Evolutionary conservation across 2,113 vertebrate genomes (phyloP).

Genomic region (Microcebus griseorufus): DNA sequence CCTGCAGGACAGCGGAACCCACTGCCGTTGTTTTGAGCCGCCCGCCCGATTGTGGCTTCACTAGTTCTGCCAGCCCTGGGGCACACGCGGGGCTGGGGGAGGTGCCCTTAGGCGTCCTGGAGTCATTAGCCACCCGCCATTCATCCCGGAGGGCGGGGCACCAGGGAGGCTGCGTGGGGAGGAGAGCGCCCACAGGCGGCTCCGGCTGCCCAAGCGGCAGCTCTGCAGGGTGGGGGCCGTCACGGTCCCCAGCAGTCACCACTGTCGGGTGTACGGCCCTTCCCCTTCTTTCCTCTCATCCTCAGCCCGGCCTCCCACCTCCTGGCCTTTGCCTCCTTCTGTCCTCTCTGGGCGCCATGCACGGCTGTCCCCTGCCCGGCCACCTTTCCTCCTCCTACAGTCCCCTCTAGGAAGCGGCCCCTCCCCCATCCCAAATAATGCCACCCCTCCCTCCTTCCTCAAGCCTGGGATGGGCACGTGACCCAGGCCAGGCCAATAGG

Average conservation of each 20-base stretch:
- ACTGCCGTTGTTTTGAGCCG: background rate
- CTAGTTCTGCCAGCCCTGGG: background rate
- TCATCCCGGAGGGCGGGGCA: background rate
- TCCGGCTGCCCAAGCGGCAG: background rate
- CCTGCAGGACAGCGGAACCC: background rate
- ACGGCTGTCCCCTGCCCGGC: no score
- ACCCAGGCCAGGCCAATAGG: background rate
- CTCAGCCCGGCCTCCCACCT: no score
- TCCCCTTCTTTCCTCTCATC: no score
- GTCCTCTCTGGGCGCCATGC: no score
- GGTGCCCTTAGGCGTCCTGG: fast-evolving
- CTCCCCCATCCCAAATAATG: no score
- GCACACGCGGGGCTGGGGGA: fast-evolving
- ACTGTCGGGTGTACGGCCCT: background rate
- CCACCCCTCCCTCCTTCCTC: no score
- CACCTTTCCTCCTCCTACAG: no score
- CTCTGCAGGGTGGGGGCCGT: background rate
- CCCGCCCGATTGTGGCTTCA: background rate
- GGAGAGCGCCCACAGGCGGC: background rate
- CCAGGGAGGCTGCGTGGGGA: background rate
- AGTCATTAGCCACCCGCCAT: fast-evolving
- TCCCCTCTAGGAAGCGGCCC: no score
- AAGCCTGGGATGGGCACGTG: background rate
- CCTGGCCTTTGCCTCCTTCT: no score
- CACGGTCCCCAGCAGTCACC: background rate